Percentiles rank a stretch among this genome's conserved stretches.
These are phyloP conservation scores for Axis porcinus DNA, from an alignment of 2,113 vertebrate species.

Conservation along the genomic window DNA sequence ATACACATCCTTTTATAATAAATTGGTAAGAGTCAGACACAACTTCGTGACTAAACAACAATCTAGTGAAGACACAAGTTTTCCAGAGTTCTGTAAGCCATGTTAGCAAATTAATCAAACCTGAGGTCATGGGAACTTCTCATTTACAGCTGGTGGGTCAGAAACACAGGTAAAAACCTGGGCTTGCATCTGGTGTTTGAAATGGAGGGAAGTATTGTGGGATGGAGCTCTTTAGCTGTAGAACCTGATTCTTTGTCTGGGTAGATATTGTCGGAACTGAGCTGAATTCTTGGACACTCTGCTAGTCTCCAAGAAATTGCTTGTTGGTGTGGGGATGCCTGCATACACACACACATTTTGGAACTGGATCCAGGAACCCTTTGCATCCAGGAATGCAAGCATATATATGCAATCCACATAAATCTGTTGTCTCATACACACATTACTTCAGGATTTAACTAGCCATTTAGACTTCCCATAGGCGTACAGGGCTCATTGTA, in stretches of 20 bases:
- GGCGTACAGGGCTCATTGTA: rapidly evolving
- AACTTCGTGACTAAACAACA: background rate
- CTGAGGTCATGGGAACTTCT: background rate
- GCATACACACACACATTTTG: background rate
- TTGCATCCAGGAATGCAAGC: background rate
- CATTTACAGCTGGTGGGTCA: background rate
- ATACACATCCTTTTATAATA: background rate
- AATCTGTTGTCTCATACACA: rapidly evolving
- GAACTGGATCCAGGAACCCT: background rate
- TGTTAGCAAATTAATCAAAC: background rate
- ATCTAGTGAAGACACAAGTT: background rate
- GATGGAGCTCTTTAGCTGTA: background rate
- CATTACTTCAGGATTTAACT: background rate
- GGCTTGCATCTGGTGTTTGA: background rate
- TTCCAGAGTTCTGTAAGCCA: background rate
- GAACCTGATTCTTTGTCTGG: background rate
- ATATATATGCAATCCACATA: background rate
- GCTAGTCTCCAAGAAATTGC: background rate
- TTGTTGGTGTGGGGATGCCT: background rate
- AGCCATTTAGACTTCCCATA: rapidly evolving
- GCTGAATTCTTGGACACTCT: background rate
- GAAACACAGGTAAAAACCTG: background rate
- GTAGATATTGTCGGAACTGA: background rate
- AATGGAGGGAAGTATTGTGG: too few species aligned
- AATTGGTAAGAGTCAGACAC: background rate